phyloP scores from a whole-genome alignment of 2,797 vertebrate species.

The Perodicticus potto region DNA sequence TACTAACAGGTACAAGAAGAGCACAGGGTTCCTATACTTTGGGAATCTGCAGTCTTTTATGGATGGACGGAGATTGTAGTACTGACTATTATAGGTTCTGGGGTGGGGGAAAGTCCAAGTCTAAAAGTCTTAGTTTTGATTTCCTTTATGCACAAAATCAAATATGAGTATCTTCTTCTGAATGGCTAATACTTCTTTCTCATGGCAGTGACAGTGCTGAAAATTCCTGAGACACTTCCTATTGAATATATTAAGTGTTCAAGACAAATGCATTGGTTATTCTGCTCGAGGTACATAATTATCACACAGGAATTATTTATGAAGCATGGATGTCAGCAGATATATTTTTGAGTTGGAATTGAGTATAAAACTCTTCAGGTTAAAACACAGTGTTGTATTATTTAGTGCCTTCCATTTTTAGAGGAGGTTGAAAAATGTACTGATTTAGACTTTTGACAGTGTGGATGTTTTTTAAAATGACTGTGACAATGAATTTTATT shows the following conservation, averaged over 20 bases:
- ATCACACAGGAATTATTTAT: conserved; percentile 47
- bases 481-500: conserved; percentile 73
- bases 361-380: conserved; percentile 79
- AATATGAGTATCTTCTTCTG: conserved; percentile 20
- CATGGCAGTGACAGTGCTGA: conserved; percentile 18
- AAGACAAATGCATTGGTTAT: conserved; percentile 26
- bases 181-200: conserved; percentile 53
- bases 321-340: conserved; percentile 54
- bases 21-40: not conserved
- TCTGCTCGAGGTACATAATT: conserved; percentile 51
- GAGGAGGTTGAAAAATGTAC: conserved; percentile 74
- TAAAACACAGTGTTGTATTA: conserved; percentile 73
- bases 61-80: fast-evolving
- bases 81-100: not conserved
- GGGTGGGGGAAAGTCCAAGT: conserved; percentile 14
- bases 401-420: conserved; percentile 76
- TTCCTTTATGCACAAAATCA: conserved; percentile 44
- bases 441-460: conserved; percentile 69
- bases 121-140: conserved; percentile 40
- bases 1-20: too few species aligned
- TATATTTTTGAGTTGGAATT: conserved; percentile 63
- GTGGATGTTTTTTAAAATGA: conserved; percentile 81
- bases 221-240: conserved; percentile 50
- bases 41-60: not conserved
- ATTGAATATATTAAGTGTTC: conserved; percentile 42